Base-by-base conservation (phyloP, 2,113 vertebrate species). In the Fregata magnificens region DNA sequence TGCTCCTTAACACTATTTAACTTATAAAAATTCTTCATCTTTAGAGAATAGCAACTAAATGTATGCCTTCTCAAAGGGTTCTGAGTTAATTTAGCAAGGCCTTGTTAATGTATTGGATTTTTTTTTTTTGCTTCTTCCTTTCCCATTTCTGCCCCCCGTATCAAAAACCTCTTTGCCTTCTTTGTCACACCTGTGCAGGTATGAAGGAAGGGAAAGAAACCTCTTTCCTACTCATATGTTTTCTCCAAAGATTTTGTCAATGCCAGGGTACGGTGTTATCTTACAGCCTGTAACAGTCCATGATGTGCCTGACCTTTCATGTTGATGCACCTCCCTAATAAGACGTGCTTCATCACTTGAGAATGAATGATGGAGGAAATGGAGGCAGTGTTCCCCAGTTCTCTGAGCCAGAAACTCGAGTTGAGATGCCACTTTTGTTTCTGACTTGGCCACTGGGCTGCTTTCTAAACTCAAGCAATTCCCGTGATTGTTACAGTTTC, bases 381-480 rank as follows among this genome's bases (percentile, higher is more conserved):
- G 24, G 71, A 73, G 24, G 55, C 74, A 82, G 36, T 5, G 1
- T 71, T 93, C 52, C 53, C 42, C 47, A n/a, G 18, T 63, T 71
- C 45, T 80, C n/a, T 0, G 5, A 50, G 66, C 74, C 62, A 86
- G 76, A 66, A 77, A 53, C 40, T 89, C 0, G 0, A 77, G 45
- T 26, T 63, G 81, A 89, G 36, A 61, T 2, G 8, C 44, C 26
- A n/a, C 31, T 79, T 95, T 34, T 80, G 56, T 56, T 86, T 62
- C 82, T 88, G 80, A 21, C 50, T 86, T 91, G 65, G 61, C 70
- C 28, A 31, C 1, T 0, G 24, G 34, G 32, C 69, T 79, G 53
- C 61, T 66, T 76, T 91, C 24, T 67, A 29, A 82, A 62, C n/a
- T 87, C 13, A 18, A 31, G 20, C 50, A 63, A 90, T 42, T 70